Percentiles rank a stretch among this genome's conserved stretches.
Evolutionary conservation across 2,797 vertebrate genomes (phyloP).

Genomic region (Hippocampus kuda): DNA sequence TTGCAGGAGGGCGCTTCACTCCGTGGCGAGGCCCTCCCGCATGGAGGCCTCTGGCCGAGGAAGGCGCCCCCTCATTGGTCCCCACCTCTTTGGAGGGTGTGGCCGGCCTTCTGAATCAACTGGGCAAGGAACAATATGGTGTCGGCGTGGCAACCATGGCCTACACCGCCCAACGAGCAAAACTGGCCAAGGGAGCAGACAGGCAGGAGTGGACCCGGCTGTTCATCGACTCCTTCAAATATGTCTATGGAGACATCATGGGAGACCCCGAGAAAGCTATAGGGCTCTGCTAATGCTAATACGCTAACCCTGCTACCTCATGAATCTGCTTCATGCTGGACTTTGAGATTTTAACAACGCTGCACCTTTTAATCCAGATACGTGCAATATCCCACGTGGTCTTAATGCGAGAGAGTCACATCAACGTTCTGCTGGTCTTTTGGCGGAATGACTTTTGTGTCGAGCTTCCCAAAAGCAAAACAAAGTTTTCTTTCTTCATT

Average conservation of each 20-base stretch:
- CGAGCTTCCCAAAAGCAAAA: not conserved
- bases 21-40: constrained; percentile 68
- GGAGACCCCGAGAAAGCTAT: constrained; percentile 78
- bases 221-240: constrained; percentile 95
- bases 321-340: constrained; percentile 52
- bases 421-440: constrained; percentile 28
- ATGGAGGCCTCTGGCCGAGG: constrained; percentile 68
- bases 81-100: constrained; percentile 84
- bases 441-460: constrained; percentile 1
- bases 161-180: constrained; percentile 95
- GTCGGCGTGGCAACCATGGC: constrained; percentile 92
- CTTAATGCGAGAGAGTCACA: constrained; percentile 36
- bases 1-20: constrained; percentile 58
- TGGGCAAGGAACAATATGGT: constrained; percentile 77
- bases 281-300: constrained; percentile 77
- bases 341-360: constrained; percentile 25
- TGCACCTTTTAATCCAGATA: constrained; percentile 25
- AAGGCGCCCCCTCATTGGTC: constrained; percentile 74
- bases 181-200: constrained; percentile 82
- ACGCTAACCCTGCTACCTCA: constrained; percentile 52
- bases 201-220: constrained; percentile 90
- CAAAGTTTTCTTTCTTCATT: not conserved
- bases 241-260: constrained; percentile 88
- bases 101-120: constrained; percentile 78
- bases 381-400: constrained; percentile 31